Evolutionary conservation across 2,888 invertebrate species (phyloP).

Genomic region (Lycocerus yunnanus): DNA sequence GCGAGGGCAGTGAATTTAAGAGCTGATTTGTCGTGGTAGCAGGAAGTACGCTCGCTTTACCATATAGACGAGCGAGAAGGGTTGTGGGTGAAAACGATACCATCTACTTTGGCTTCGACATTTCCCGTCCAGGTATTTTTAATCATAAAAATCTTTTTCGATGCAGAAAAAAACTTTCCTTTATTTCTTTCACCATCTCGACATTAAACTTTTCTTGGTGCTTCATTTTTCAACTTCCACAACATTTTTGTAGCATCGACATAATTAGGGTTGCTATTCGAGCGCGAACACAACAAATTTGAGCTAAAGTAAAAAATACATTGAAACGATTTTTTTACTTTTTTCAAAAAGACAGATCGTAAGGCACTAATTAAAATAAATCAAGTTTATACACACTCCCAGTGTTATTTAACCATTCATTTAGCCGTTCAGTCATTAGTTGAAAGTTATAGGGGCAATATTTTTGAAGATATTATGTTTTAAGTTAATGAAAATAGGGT

Average conservation of each 20-base stretch:
- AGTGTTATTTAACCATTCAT: background rate
- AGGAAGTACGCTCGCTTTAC: conserved; percentile 42
- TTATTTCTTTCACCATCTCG: background rate
- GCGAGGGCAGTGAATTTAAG: conserved; percentile 10
- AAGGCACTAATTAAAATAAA: background rate
- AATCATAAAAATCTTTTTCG: background rate
- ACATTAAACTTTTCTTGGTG: background rate
- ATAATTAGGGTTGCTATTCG: background rate
- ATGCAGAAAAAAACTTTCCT: background rate
- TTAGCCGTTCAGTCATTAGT: background rate
- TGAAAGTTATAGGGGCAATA: background rate
- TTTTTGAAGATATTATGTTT: background rate
- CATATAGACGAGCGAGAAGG: conserved; percentile 17
- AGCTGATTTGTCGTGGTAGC: conserved; percentile 6
- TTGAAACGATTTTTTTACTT: background rate
- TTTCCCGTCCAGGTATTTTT: background rate
- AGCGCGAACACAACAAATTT: background rate
- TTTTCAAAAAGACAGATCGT: background rate
- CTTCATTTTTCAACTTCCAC: background rate
- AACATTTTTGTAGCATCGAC: background rate
- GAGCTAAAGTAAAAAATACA: background rate
- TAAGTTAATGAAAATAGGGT: background rate
- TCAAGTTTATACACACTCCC: background rate
- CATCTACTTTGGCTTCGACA: background rate
- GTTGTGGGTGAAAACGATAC: conserved; percentile 16